Percentiles rank a stretch among this genome's conserved stretches.
phyloP scores from a whole-genome alignment of 2,113 vertebrate genomes.

The Myiopsitta monachus region DNA sequence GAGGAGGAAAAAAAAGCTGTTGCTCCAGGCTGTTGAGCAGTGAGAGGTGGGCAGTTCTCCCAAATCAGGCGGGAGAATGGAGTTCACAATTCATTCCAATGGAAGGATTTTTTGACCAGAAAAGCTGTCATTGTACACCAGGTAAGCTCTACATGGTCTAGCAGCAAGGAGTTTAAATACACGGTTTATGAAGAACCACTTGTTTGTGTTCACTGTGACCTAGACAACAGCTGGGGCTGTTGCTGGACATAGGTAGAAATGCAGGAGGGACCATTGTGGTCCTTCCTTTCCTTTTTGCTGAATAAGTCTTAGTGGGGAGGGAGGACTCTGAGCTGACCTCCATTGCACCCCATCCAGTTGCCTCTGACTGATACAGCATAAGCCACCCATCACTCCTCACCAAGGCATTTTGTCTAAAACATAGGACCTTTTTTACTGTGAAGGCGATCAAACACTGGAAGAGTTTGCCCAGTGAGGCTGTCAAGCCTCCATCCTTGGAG shows the following conservation, averaged over 20 bases:
- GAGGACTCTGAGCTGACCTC: not conserved
- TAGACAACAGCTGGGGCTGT: not conserved
- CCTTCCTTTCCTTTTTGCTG: not conserved
- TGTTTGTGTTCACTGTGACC: not conserved
- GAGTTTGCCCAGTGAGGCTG: not conserved
- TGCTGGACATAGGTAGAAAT: not conserved
- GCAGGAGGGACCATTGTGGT: not conserved
- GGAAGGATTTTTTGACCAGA: not conserved
- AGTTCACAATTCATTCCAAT: not conserved
- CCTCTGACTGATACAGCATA: not conserved
- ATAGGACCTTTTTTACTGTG: not conserved
- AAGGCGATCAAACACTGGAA: not conserved
- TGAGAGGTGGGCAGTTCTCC: not conserved
- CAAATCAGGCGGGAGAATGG: not conserved
- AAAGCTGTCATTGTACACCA: not conserved
- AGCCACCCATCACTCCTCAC: not conserved
- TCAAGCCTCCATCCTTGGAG: not conserved
- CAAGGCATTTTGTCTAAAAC: not conserved
- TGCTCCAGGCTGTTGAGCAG: not conserved
- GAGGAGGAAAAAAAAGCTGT: not conserved
- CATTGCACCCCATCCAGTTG: not conserved
- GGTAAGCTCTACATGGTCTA: not conserved
- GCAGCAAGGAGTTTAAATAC: not conserved
- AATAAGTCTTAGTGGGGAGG: not conserved
- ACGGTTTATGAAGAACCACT: not conserved